Base-by-base conservation (phyloP, 2,888 invertebrate species). In the Drosophila acutilabella region DNA sequence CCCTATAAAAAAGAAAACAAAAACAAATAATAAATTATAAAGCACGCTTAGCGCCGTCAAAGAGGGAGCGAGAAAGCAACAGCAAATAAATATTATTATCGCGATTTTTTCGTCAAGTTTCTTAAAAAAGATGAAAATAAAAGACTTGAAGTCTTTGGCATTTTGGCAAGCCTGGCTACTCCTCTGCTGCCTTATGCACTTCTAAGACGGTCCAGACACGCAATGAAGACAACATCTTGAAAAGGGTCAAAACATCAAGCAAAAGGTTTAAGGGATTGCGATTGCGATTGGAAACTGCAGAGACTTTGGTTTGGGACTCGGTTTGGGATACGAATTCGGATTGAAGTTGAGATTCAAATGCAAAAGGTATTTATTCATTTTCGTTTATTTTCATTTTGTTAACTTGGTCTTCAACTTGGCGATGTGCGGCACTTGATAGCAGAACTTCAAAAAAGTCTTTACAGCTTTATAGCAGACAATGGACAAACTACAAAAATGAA, bases 171-270 rank as follows among this genome's bases (percentile, higher is more conserved):
- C n/a, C n/a, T 44, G 76, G 42, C 64, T 62, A 42, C 61, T 68
- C 67, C 52, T 36, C 38, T 45, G 84, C 84, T 88, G 80, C 78
- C 81, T 88, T 77, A 80, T 73, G 64, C 72, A 56, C 54, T 79
- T 71, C 48, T 73, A 62, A 64, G 69, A 54, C 71, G 58, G 52
- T 14, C 36, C 64, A 64, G 74, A 72, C 85, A 85, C 85, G 89
- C 85, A 87, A 85, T 85, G 75, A 89, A 85, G 85, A 85, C 85
- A 85, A 89, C 89, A 85, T 85, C 85, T 85, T 85, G 85, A 85
- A 85, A 89, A 85, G 89, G 89, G 85, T 89, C 89, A 89, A 89
- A 77, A 78, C 79, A 87, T 88, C 88, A 84, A 80, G 83, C 74
- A 66, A 71, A 85, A 68, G 57, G 76, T 78, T 74, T 74, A 74